Evolutionary conservation across 2,797 vertebrate genomes (phyloP).

Genomic region (Euthynnus affinis): DNA sequence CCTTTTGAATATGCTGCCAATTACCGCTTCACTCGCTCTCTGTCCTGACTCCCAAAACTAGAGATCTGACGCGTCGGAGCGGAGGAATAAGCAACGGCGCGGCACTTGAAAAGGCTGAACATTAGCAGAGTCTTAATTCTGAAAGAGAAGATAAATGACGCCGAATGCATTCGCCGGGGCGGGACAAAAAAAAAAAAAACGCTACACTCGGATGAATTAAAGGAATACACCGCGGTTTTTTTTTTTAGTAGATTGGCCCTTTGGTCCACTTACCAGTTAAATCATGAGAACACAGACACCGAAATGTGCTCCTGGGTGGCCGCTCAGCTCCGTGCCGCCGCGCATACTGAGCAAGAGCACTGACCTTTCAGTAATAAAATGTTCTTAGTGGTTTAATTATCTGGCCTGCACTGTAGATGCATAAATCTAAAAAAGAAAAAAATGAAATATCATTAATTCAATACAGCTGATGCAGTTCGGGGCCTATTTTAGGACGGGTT

Average conservation of each 20-base stretch:
- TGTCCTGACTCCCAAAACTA: conserved; percentile 64
- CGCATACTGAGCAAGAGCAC: conserved; percentile 21
- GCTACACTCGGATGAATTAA: conserved; percentile 33
- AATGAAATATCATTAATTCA: conserved; percentile 55
- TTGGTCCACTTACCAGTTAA: conserved; percentile 40
- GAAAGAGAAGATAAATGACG: conserved; percentile 47
- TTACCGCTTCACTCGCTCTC: conserved; percentile 55
- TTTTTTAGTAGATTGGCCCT: conserved; percentile 31
- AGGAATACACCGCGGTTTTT: conserved; percentile 24
- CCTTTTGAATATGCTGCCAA: conserved; percentile 76
- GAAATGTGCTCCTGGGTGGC: conserved; percentile 55
- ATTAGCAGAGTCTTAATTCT: conserved; percentile 53
- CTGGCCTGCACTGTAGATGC: conserved; percentile 46
- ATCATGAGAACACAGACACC: conserved; percentile 41
- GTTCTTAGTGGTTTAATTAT: conserved; percentile 63
- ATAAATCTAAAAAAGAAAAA: conserved; percentile 39
- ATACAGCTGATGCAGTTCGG: conserved; percentile 18
- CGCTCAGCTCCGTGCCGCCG: conserved; percentile 23
- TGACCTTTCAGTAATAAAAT: conserved; percentile 65
- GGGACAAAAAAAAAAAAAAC: too few species aligned
- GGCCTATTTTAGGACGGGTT: conserved; percentile 43
- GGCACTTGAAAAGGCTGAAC: conserved; percentile 51
- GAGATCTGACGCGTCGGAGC: conserved; percentile 58
- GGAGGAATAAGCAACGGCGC: conserved; percentile 36
- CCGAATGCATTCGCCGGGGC: conserved; percentile 27